These are phyloP conservation scores for Baccha elongata DNA, from an alignment of 2,888 invertebrate genomes.

Conservation along the genomic window DNA sequence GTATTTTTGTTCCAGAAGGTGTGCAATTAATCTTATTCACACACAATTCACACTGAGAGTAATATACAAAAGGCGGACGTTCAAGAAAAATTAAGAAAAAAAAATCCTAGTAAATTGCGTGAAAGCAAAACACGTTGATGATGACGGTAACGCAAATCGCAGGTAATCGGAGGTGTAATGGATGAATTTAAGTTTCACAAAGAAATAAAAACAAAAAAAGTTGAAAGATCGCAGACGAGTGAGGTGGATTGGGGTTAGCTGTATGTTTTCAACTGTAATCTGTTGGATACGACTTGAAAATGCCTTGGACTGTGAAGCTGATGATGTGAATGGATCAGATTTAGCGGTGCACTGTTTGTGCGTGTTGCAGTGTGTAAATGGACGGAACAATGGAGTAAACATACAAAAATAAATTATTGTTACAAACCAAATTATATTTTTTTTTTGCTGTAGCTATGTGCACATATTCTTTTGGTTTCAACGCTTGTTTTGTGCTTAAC, in stretches of 20 bases:
- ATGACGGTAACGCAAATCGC: constrained; percentile 65
- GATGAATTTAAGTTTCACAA: constrained; percentile 62
- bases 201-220: constrained; percentile 11
- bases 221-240: neutral
- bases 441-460: neutral
- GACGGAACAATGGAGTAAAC: constrained; percentile 58
- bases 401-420: constrained; percentile 66
- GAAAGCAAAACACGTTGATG: constrained; percentile 65
- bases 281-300: neutral
- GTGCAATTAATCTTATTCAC: constrained; percentile 73
- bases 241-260: neutral
- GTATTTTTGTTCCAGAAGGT: constrained; percentile 44
- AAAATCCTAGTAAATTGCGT: constrained; percentile 54
- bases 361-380: constrained; percentile 27
- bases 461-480: constrained; percentile 1
- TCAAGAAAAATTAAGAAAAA: constrained; percentile 55
- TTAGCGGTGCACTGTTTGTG: constrained; percentile 15
- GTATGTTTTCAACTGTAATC: constrained; percentile 5
- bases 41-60: constrained; percentile 67
- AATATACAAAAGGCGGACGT: constrained; percentile 60
- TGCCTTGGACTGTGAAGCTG: constrained; percentile 19
- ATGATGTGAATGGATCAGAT: constrained; percentile 53
- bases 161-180: constrained; percentile 72
- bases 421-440: constrained; percentile 37
- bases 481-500: constrained; percentile 15